A percentile compares a stretch with the other conserved stretches of the same genome.
Evolutionary conservation across 2,113 vertebrate genomes (phyloP).

Genomic region (Chamaea fasciata): DNA sequence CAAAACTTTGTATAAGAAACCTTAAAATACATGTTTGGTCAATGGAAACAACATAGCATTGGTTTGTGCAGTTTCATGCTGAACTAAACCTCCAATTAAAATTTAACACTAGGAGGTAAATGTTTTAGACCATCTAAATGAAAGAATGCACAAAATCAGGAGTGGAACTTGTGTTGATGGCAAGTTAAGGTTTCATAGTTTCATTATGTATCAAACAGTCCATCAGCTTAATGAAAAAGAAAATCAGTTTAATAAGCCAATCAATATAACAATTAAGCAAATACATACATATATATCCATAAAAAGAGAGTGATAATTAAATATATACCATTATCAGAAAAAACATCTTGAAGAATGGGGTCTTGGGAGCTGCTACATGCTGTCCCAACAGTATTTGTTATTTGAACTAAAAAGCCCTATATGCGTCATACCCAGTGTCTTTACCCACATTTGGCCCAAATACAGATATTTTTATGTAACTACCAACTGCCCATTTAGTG

Average conservation of each 20-base stretch:
- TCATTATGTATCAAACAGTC: neutral
- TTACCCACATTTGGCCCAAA: neutral
- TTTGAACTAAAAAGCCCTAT: neutral
- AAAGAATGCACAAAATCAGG: neutral
- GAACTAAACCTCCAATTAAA: neutral
- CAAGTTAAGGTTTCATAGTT: neutral
- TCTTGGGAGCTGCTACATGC: neutral
- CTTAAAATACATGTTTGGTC: slow-evolving; percentile 3
- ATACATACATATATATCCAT: neutral
- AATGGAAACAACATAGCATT: neutral
- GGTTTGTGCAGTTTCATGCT: neutral
- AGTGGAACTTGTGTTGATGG: neutral
- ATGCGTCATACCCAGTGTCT: neutral
- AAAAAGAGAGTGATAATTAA: neutral
- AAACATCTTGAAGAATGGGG: neutral
- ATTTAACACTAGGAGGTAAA: neutral
- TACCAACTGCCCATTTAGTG: slow-evolving; percentile 17
- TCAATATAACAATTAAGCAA: neutral
- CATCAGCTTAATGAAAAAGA: neutral
- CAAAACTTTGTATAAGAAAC: neutral
- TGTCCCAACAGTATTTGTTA: neutral
- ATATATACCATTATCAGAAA: neutral
- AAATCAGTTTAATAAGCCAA: neutral
- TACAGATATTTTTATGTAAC: slow-evolving; percentile 10
- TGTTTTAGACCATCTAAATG: neutral